Base-by-base conservation (phyloP, 2,888 invertebrate species). In the Sturmia bella region DNA sequence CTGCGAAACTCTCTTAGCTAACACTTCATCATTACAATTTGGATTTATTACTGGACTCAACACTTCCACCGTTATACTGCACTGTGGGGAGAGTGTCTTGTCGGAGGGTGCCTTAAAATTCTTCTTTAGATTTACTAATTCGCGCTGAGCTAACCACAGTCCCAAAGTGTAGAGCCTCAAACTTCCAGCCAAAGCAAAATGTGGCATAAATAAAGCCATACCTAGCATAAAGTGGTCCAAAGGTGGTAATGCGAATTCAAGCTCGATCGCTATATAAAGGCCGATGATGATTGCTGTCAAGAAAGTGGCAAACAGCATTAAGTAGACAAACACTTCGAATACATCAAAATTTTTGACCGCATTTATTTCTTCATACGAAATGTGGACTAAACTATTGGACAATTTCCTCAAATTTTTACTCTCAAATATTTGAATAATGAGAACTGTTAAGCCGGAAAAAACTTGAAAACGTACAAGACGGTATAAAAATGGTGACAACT, bases 131-230 rank as follows among this genome's bases (percentile, higher is more conserved):
- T 2, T 3, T 11, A 6, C n/a, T n/a, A 90, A 32, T 11, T 87
- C 84, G 6, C 63, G 66, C 0, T 85, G 77, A 0, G 85, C 72
- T 0, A 89, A 45, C 87, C 88, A 90, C 11, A 84, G 82, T 15
- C 85, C 41, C 1, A 87, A 57, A 21, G 80, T 85, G 15, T 84
- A 80, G 2, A 85, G 39, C 13, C 85, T 83, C 7, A 85, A 43
- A 2, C 85, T 81, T 1, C 88, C 87, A 6, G 86, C 87, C 2
- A 90, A 72, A 6, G 85, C 72, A 27, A 87, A 83, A 39, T 89
- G 90, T 0, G 89, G 89, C 43, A 90, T 69, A 48, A 88, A 88
- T 13, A 90, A 83, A 0, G 89, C 90, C 12, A 82, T 9, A 4
- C 81, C 85, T 4, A 88, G 84, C 86, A 90, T 87, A 7, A 85